Base-by-base conservation (phyloP, 2,888 invertebrate species). In the Stramonita haemastoma region DNA sequence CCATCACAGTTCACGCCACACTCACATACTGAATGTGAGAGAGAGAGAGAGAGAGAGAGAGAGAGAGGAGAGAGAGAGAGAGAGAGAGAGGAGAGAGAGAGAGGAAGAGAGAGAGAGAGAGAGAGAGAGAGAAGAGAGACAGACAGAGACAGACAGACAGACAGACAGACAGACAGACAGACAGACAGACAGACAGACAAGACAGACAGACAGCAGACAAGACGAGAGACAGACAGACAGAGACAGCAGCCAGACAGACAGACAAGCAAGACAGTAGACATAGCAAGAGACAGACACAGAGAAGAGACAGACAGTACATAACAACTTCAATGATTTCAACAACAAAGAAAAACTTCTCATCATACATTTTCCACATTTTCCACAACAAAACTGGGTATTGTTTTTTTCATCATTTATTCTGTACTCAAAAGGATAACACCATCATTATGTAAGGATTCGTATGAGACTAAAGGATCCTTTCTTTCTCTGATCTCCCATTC, bases 21-120 rank as follows among this genome's bases (percentile, higher is more conserved):
- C 73, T 26, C 73, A 77, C 73, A 26, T 26, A 32, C 32, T 83
- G 83, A 8, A 22, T 81, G 81, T 81, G 81, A 17, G 81, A 32
- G 34, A 15, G 19, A 6, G 83, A 13, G 84, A 6, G 84, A 4
- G 56, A 46, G 56, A 26, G 19, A 22, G 84, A 32, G 32, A 13
- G n/a, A 73, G 46, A 46, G 46, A 46, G 4, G 15, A 19, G 60
- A 60, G 73, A 73, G 73, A 73, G 73, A 73, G 73, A 73, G 73
- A 73, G 73, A 73, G 73, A 73, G 73, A 73, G 73, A n/a, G n/a
- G 73, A n/a, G n/a, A n/a, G n/a, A 73, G n/a, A 73, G 26, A 73
- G n/a, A 73, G 19, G 1, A 5, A 66, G 66, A 66, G 6, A 66
- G 66, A 66, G 6, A 66, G 66, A 66, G 6, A 66, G 66, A 66